phyloP scores from a whole-genome alignment of 2,888 invertebrate genomes.

The Drosophila testacea region DNA sequence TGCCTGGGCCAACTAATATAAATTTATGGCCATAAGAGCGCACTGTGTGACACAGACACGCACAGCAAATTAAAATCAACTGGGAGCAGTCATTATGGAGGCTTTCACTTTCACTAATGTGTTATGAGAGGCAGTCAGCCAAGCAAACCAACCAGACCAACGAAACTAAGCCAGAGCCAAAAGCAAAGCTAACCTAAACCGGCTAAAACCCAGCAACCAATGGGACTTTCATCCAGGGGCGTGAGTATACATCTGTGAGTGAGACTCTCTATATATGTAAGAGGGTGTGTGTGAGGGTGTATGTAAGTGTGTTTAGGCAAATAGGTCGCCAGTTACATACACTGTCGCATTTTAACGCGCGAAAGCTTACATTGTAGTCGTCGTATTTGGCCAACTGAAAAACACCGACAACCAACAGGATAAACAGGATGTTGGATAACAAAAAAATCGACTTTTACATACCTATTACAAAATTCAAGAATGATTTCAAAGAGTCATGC shows the following conservation, averaged over 20 bases:
- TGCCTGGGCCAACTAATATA: constrained; percentile 64
- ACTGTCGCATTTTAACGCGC: constrained; percentile 68
- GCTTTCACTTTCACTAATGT: constrained; percentile 81
- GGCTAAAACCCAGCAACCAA: constrained; percentile 31
- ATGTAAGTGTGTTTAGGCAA: constrained; percentile 68
- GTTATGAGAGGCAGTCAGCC: constrained; percentile 70
- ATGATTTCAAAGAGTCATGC: neutral
- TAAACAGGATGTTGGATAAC: neutral
- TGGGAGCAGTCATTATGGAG: constrained; percentile 81
- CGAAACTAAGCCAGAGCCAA: constrained; percentile 21
- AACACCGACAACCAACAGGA: constrained; percentile 30
- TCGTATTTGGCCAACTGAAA: constrained; percentile 63
- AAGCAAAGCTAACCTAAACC: constrained; percentile 23
- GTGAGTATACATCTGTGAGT: constrained; percentile 29
- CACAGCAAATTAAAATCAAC: constrained; percentile 79
- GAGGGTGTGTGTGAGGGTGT: constrained; percentile 8
- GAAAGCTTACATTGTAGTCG: constrained; percentile 69
- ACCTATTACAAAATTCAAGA: constrained; percentile 7
- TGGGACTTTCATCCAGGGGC: constrained; percentile 46
- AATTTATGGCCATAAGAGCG: constrained; percentile 71
- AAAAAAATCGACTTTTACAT: constrained; percentile 1
- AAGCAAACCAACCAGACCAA: constrained; percentile 30
- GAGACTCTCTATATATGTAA: neutral
- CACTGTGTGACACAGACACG: constrained; percentile 71
- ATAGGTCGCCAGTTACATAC: constrained; percentile 70